These are phyloP conservation scores for Potamilus streckersoni DNA, from an alignment of 1,140 invertebrate species.

Conservation along the genomic window DNA sequence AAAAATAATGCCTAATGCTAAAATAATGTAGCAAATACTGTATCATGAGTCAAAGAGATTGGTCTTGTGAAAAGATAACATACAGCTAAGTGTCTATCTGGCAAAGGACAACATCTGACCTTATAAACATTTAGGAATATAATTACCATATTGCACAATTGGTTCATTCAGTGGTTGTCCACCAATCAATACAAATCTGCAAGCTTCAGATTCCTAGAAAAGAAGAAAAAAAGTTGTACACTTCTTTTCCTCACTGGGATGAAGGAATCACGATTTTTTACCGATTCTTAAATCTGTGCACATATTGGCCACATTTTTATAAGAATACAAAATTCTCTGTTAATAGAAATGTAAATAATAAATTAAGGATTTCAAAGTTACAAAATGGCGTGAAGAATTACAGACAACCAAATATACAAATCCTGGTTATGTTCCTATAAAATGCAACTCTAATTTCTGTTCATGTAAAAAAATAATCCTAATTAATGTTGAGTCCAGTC, in stretches of 20 bases:
- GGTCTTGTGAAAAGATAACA: not conserved
- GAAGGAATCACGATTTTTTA: not conserved
- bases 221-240: constrained; percentile 9
- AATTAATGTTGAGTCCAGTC: no score
- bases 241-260: not conserved
- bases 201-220: constrained; percentile 41
- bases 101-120: not conserved
- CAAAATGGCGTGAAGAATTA: no score
- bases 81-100: not conserved
- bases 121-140: not conserved
- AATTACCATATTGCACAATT: constrained; percentile 65
- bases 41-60: not conserved
- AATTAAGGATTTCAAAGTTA: no score
- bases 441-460: no score
- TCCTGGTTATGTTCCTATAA: no score
- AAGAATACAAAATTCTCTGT: constrained; percentile 1
- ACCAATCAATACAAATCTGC: constrained; percentile 63
- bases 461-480: no score
- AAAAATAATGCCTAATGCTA: no score
- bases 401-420: no score
- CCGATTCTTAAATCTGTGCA: not conserved
- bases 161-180: constrained; percentile 69
- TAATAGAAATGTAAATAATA: not conserved
- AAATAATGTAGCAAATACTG: not conserved
- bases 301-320: not conserved